phyloP scores from a whole-genome alignment of 2,797 vertebrate genomes.

The Typhlichthys subterraneus region DNA sequence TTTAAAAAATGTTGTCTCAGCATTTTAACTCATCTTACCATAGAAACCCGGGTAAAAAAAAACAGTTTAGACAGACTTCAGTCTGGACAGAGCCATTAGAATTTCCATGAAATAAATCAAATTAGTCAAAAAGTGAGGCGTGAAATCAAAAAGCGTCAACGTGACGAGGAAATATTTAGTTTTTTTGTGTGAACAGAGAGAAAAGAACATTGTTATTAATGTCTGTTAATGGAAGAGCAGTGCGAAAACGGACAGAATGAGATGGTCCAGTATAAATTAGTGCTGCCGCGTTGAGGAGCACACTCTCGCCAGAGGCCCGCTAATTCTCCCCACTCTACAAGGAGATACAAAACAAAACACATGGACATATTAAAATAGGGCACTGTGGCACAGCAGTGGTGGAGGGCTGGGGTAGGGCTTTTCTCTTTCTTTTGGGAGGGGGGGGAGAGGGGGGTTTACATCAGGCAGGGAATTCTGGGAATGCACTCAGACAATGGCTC shows the following conservation, averaged over 20 bases:
- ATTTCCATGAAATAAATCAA: conserved; percentile 52
- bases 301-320: conserved; percentile 75
- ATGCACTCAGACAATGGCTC: background rate
- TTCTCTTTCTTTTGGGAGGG: background rate
- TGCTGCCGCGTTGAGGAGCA: conserved; percentile 71
- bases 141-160: conserved; percentile 53
- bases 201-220: conserved; percentile 53
- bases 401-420: conserved; percentile 5
- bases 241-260: conserved; percentile 15
- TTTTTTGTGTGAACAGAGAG: conserved; percentile 17
- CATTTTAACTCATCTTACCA: conserved; percentile 37
- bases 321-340: conserved; percentile 81
- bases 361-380: conserved; percentile 75
- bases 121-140: conserved; percentile 53
- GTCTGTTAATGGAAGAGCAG: conserved; percentile 25
- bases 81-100: conserved; percentile 61
- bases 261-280: conserved; percentile 72
- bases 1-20: too few relatives aligned
- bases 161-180: conserved; percentile 35
- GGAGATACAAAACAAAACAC: conserved; percentile 79
- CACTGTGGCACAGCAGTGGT: conserved; percentile 47
- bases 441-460: background rate
- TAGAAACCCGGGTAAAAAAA: conserved; percentile 64
- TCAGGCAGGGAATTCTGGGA: background rate
- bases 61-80: conserved; percentile 55